Base-by-base conservation (phyloP, 2,797 vertebrate genomes). In the Babyrousa celebensis region DNA sequence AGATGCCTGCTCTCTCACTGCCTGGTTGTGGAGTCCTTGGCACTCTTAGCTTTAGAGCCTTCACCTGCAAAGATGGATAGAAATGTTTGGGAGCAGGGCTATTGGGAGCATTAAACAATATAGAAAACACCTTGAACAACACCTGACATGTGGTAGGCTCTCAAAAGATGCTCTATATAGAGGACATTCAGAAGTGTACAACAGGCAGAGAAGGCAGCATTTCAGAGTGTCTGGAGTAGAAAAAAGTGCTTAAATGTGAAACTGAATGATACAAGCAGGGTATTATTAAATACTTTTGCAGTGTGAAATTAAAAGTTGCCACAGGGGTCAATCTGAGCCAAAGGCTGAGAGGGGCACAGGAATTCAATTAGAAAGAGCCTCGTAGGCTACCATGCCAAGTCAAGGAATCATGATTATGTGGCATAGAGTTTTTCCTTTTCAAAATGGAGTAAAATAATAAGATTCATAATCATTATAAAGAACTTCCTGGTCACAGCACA, bases 271-370 rank as follows among this genome's bases (percentile, higher is more conserved):
- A 2, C 17, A 36, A 16, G 18, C 4, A 23, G 17, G 27, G 27
- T 18, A 75, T 78, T 77, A 82, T 56, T 93, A 60, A 72, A 63
- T 67, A 54, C 20, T 84, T 84, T 54, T 14, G 1, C 27, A 60
- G 23, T 60, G 23, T 58, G 52, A 43, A 91, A 83, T 79, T 91
- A n/a, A 91, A 93, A 85, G 67, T 78, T 93, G 85, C 52, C 78
- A 65, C 12, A 62, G 5, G 2, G 20, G 17, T 8, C 3, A 58
- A 58, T 29, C 36, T 67, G 54, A 43, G 60, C 6, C 67, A 93
- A 90, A 78, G 89, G 25, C 52, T 71, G 12, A 67, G 48, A 48
- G 40, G 21, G 21, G 15, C 8, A 29, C 32, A 89, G 16, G 27
- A 74, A 91, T 91, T 77, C 82, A 80, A 6, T 72, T 52, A 91